A percentile compares a stretch with the other conserved stretches of the same genome.
Evolutionary conservation across 2,888 invertebrate genomes (phyloP).

Genomic region (Melikaiella ostensackeni): DNA sequence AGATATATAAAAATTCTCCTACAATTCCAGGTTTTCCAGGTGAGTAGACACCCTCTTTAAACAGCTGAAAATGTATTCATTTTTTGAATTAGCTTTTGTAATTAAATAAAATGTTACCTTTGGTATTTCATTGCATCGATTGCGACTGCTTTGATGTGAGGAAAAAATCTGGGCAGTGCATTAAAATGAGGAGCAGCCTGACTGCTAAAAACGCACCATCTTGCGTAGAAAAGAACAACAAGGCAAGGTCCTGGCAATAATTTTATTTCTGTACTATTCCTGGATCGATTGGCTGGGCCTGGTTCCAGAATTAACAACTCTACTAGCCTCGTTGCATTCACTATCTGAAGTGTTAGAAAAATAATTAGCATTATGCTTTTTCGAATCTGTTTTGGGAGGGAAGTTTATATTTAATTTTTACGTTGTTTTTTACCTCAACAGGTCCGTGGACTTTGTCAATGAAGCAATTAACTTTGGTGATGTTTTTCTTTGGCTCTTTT

Average conservation of each 20-base stretch:
- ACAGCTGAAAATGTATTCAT: too few relatives aligned
- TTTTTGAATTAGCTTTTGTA: too few relatives aligned
- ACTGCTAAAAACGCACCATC: constrained; percentile 93
- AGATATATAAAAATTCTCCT: too few relatives aligned
- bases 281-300: constrained; percentile 82
- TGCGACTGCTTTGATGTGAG: constrained; percentile 91
- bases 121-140: constrained; percentile 92
- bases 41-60: too few relatives aligned
- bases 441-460: constrained; percentile 67
- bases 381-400: too few relatives aligned
- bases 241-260: constrained; percentile 84
- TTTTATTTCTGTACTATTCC: constrained; percentile 74
- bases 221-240: constrained; percentile 92
- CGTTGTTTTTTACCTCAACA: constrained; percentile 66
- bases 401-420: background rate
- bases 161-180: constrained; percentile 91
- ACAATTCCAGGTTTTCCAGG: too few relatives aligned
- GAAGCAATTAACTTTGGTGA: constrained; percentile 67
- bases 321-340: constrained; percentile 85
- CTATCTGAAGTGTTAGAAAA: constrained; percentile 78
- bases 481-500: constrained; percentile 51
- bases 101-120: constrained; percentile 74
- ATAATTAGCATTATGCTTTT: background rate
- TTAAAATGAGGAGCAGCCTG: constrained; percentile 94
- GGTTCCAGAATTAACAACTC: constrained; percentile 82